A percentile compares a stretch with the other conserved stretches of the same genome.
Conservation (phyloP, 2,113 vertebrate species). For the human region DNA sequence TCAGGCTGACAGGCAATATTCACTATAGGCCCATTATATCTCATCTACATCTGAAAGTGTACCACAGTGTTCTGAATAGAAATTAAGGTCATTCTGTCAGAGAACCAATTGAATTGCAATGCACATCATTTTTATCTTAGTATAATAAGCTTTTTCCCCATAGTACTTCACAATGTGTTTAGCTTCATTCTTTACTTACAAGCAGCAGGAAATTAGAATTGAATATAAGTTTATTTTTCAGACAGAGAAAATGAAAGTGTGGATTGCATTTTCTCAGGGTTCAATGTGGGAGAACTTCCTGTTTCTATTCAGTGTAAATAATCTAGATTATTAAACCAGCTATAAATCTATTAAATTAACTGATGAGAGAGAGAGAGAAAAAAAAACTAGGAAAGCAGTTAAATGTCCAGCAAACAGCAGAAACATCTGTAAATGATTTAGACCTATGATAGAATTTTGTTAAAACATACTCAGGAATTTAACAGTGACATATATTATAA, state of each 20-base stretch:
- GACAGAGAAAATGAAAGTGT: slow-evolving; percentile 25
- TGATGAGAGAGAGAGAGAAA: background rate
- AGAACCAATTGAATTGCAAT: slow-evolving; percentile 45
- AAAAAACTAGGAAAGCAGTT: background rate
- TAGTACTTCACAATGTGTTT: slow-evolving; percentile 23
- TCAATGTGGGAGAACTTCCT: background rate
- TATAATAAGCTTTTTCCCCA: background rate
- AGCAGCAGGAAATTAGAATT: slow-evolving; percentile 49
- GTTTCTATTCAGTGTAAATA: slow-evolving; percentile 29
- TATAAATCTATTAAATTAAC: slow-evolving; percentile 42
- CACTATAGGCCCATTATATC: slow-evolving; percentile 26
- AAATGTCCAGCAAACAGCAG: background rate
- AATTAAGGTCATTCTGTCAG: slow-evolving; percentile 59
- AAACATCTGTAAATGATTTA: background rate
- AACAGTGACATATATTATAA: background rate
- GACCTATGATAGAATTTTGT: background rate
- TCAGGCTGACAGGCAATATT: slow-evolving; percentile 12
- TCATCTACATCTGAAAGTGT: slow-evolving; percentile 48
- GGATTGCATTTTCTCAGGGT: background rate
- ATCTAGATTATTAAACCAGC: background rate
- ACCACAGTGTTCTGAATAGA: slow-evolving; percentile 33
- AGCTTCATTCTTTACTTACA: background rate
- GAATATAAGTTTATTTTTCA: slow-evolving; percentile 16
- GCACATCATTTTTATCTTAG: slow-evolving; percentile 46
- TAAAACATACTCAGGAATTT: background rate